Conservation (phyloP, 2,888 invertebrate species). For the Agrotis clavis region DNA sequence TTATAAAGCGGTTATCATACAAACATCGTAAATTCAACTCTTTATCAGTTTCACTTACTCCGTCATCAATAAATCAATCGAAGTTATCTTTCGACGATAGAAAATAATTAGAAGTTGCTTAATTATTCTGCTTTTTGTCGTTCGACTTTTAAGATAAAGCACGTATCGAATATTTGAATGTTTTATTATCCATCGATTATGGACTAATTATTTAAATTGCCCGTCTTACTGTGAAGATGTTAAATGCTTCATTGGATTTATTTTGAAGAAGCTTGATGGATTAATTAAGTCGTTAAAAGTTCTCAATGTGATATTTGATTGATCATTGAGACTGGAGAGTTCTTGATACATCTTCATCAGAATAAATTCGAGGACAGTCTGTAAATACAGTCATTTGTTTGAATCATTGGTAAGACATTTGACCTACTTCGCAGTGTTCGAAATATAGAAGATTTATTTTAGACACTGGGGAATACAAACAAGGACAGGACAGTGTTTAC, state of each 20-base stretch:
- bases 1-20: constrained; percentile 80
- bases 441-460: constrained; percentile 19
- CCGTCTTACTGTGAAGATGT: constrained; percentile 51
- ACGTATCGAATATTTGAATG: constrained; percentile 56
- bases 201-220: constrained; percentile 63
- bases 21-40: constrained; percentile 83
- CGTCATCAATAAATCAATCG: constrained; percentile 83
- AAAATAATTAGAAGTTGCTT: constrained; percentile 88
- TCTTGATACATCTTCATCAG: constrained; percentile 27
- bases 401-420: constrained; percentile 40
- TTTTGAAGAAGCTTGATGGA: constrained; percentile 41
- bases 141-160: constrained; percentile 56
- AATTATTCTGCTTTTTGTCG: constrained; percentile 83
- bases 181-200: constrained; percentile 53
- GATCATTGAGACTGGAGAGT: constrained; percentile 24
- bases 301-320: constrained; percentile 35
- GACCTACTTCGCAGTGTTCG: constrained; percentile 37
- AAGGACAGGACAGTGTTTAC: constrained; percentile 11
- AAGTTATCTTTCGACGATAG: constrained; percentile 82
- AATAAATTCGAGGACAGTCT: constrained; percentile 14
- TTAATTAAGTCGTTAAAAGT: constrained; percentile 51
- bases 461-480: constrained; percentile 23
- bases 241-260: constrained; percentile 47
- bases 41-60: constrained; percentile 81
- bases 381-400: constrained; percentile 33